Base-by-base conservation (phyloP, 2,888 invertebrate species). In the Taenaris catops region DNA sequence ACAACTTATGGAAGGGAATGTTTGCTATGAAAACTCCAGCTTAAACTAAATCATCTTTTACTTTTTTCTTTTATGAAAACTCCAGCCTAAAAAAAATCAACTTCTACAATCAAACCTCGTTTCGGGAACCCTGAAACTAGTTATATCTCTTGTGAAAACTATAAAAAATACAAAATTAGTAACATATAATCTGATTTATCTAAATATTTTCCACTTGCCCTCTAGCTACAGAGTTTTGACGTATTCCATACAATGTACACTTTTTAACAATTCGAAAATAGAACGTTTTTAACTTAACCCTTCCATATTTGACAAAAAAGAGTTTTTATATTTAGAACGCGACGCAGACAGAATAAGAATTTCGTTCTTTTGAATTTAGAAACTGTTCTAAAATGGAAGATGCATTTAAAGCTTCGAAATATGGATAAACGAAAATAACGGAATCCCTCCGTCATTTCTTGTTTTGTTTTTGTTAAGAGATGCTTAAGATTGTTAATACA, bases 211-310 rank as follows among this genome's bases (percentile, higher is more conserved):
- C 7, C 60, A 24, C 71, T 39, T 71, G 68, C 79, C 73, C 42
- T 39, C 47, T 44, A 58, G 63, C 66, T 76, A 74, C 73, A 72
- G 75, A 74, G 83, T 76, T 84, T 81, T 80, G 83, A 84, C 81
- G 81, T 83, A 84, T 83, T 83, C 79, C 75, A 83, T 80, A 83
- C 83, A 84, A 84, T 83, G 83, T 83, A 65, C 73, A 76, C 78
- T 83, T 86, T 84, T 84, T 81, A 83, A 84, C 78, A 79, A 81
- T 80, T 84, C 80, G 44, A 84, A 86, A 86, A 86, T 86, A 86
- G 84, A 86, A 83, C 71, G 81, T 83, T 84, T 83, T 83, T 80
- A 81, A 83, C 81, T 78, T 81, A 84, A 84, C 84, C 84, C 84
- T 86, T 84, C 84, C 84, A 81, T 83, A 84, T 84, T 84, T 83